Base-by-base conservation (phyloP, 2,888 invertebrate genomes). In the Drosophila rubida region DNA sequence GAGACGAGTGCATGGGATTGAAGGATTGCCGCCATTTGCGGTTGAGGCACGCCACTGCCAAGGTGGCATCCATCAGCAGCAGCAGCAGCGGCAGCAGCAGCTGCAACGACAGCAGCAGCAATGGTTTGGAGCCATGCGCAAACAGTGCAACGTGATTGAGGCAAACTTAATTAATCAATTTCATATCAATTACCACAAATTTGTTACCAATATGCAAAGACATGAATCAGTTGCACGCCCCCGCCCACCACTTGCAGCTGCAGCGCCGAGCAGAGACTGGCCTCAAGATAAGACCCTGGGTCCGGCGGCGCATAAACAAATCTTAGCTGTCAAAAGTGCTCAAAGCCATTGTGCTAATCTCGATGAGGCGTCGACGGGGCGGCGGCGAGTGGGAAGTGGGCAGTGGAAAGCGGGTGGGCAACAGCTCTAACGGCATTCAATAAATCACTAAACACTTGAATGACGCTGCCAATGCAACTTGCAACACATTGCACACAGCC, bases 381-480 rank as follows among this genome's bases (percentile, higher is more conserved):
- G 0, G 13, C 35, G 9, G n/a, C 2, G 2, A 11, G 4, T 9
- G 27, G 0, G 13, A 51, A 39, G n/a, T n/a, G 25, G 19, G 25
- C 7, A 0, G 13, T 35, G 9, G n/a, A 1, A 1, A 11, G 4
- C 8, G 27, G 0, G 13, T 49, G 27, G 37, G 58, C 71, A 69
- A 60, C 60, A 73, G 67, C 87, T 84, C 80, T 75, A 89, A 90
- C 86, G 83, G 78, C 89, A 84, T 90, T 89, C 88, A 90, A 90
- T 90, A 90, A 90, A 90, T 90, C 91, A 90, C 87, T 84, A 78
- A 87, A 88, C 87, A 87, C 81, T 79, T 88, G 81, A 84, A 84
- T 78, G 87, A 76, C 78, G 78, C 84, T 84, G 84, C 88, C 86
- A 88, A 87, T 77, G 76, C 87, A 74, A 78, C 82, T 76, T 80